Conservation (phyloP, 2,113 vertebrate genomes). For the Tricholaema leucomelas region DNA sequence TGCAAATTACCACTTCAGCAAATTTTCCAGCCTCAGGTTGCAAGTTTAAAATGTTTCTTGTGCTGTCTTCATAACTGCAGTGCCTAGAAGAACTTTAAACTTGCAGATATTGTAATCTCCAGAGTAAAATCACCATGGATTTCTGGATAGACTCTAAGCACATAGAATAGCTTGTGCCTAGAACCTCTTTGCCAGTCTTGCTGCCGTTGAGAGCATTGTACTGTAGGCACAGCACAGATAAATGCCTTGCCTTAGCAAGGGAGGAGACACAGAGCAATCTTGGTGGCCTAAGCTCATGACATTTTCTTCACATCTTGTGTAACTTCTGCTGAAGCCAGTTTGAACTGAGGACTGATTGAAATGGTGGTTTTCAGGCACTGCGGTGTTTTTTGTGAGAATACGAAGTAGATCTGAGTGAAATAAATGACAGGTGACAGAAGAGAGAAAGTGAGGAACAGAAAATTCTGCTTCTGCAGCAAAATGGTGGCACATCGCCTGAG, state of each 20-base stretch:
- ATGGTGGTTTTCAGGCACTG: not conserved
- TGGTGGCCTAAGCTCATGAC: rapidly evolving
- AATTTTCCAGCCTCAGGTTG: not conserved
- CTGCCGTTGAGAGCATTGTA: not conserved
- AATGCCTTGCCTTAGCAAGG: not conserved
- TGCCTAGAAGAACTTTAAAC: not conserved
- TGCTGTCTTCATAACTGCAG: not conserved
- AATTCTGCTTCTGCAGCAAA: not conserved
- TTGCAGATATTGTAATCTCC: not conserved
- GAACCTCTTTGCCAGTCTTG: not conserved
- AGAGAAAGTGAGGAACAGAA: not conserved
- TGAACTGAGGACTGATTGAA: not conserved
- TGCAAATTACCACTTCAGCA: not conserved
- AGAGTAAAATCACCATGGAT: not conserved
- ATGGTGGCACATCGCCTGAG: not conserved
- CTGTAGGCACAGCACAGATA: not conserved
- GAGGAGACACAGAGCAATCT: not conserved
- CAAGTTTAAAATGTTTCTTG: not conserved
- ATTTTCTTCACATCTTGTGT: not conserved
- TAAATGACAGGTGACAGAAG: not conserved
- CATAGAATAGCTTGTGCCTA: not conserved
- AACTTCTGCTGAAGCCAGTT: not conserved
- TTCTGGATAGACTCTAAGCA: not conserved
- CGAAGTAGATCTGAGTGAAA: not conserved
- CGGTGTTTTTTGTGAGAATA: not conserved